Evolutionary conservation across 2,113 vertebrate species (phyloP).

Genomic region (Aplodontia rufa): DNA sequence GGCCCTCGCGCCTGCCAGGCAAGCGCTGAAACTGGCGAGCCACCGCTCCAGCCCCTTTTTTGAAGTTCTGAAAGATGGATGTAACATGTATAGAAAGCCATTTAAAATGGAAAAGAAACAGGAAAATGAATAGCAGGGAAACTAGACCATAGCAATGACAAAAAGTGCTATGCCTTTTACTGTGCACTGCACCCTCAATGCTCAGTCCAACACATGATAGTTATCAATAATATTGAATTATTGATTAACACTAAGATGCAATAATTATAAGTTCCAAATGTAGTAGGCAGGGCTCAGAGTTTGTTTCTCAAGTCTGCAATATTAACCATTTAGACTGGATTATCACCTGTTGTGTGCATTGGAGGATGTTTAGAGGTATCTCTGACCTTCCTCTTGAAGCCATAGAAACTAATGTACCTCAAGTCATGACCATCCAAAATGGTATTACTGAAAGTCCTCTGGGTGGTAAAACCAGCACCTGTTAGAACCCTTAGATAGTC

Average conservation of each 20-base stretch:
- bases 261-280: neutral
- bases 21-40: too few species aligned
- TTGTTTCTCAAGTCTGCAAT: neutral
- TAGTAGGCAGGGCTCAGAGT: neutral
- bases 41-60: too few species aligned
- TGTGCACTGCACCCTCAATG: neutral
- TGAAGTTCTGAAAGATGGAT: neutral
- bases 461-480: neutral
- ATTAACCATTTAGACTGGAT: neutral
- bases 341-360: neutral
- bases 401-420: neutral
- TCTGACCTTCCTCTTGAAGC: neutral
- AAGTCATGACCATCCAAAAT: neutral
- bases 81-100: neutral
- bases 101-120: neutral
- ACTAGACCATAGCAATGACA: neutral
- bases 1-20: too few species aligned
- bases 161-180: neutral
- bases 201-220: neutral
- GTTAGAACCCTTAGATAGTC: neutral
- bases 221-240: neutral
- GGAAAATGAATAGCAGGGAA: neutral
- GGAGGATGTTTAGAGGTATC: neutral
- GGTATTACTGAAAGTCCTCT: neutral
- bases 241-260: neutral